Evolutionary conservation across 2,797 vertebrate genomes (phyloP).

Genomic region (Hypotaenidia okinawae): DNA sequence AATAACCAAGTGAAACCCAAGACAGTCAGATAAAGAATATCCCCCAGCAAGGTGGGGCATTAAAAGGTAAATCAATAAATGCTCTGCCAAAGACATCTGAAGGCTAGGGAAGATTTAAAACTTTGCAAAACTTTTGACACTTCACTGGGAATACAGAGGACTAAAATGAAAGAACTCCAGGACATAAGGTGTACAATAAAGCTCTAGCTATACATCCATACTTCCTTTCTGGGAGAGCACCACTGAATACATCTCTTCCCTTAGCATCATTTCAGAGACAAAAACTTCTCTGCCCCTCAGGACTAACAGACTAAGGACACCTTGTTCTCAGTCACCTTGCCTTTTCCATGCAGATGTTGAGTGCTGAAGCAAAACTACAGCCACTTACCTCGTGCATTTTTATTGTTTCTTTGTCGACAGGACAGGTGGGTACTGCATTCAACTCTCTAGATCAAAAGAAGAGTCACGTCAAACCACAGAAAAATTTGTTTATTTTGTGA

Average conservation of each 20-base stretch:
- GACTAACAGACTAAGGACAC: background rate
- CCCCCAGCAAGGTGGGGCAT: background rate
- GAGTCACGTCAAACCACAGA: background rate
- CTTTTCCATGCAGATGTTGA: background rate
- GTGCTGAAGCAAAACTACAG: background rate
- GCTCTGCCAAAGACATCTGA: background rate
- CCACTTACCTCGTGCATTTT: constrained; percentile 84
- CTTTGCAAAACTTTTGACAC: background rate
- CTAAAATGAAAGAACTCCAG: background rate
- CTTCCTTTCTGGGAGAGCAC: background rate
- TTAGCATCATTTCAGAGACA: background rate
- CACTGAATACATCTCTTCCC: background rate
- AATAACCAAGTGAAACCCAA: background rate
- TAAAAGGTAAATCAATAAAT: background rate
- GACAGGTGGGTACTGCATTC: constrained; percentile 79
- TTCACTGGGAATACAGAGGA: background rate
- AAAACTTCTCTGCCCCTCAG: background rate
- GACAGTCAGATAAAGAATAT: background rate
- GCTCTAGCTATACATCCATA: background rate
- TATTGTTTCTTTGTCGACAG: constrained; percentile 84
- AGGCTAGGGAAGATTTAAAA: background rate
- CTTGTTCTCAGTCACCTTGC: background rate
- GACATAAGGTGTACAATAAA: background rate
- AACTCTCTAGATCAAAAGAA: constrained; percentile 76
- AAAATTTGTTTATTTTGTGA: background rate